Percentiles rank a stretch among this genome's conserved stretches.
phyloP scores from a whole-genome alignment of 1,140 invertebrate species.

The Pseudomyrmex concolor region DNA sequence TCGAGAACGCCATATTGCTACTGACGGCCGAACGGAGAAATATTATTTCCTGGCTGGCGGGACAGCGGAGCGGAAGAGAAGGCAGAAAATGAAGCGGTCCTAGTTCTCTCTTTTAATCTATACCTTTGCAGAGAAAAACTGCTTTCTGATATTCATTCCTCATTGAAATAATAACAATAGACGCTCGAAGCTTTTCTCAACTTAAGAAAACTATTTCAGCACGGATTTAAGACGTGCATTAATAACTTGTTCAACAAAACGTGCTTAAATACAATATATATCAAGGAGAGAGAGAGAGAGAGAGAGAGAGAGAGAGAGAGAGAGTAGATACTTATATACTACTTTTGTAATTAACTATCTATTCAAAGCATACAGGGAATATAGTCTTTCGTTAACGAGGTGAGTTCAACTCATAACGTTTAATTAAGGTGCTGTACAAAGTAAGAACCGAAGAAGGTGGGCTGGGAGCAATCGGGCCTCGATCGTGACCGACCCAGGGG shows the following conservation, averaged over 20 bases:
- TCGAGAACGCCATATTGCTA: constrained; percentile 79
- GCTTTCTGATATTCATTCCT: constrained; percentile 1
- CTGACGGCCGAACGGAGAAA: constrained; percentile 77
- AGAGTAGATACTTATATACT: background rate
- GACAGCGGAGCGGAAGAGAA: constrained; percentile 3
- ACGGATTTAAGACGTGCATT: background rate
- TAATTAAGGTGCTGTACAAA: constrained; percentile 84
- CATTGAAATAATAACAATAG: background rate
- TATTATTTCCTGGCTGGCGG: constrained; percentile 70
- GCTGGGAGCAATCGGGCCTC: constrained; percentile 68
- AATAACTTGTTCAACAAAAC: constrained; percentile 23
- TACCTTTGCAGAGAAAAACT: constrained; percentile 25
- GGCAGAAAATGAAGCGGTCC: constrained; percentile 39
- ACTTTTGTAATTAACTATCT: constrained; percentile 71
- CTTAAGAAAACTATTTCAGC: constrained; percentile 49
- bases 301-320: too few relatives aligned
- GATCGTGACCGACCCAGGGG: constrained; percentile 83
- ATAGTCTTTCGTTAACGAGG: constrained; percentile 83
- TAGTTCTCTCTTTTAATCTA: constrained; percentile 34
- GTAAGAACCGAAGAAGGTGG: constrained; percentile 66
- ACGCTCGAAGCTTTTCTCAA: constrained; percentile 10
- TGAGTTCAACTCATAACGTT: constrained; percentile 84
- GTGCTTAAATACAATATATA: background rate
- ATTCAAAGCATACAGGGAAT: constrained; percentile 60
- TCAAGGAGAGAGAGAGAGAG: too few relatives aligned